Conservation (phyloP, 2,888 invertebrate species). For the Dolichomitus sp. region DNA sequence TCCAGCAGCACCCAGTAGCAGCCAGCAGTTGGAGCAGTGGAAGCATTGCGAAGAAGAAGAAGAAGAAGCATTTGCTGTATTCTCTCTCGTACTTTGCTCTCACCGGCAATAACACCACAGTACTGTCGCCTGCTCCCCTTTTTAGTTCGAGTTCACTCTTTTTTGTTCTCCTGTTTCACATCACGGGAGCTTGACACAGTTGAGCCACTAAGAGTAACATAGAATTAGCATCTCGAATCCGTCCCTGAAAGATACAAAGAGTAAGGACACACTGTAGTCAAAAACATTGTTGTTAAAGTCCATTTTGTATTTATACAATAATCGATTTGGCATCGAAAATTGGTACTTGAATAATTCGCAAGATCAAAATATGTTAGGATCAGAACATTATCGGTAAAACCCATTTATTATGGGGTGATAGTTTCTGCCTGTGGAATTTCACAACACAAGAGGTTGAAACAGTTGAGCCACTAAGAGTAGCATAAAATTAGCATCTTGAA, state of each 20-base stretch:
- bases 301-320: no score
- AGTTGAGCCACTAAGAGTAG: not conserved
- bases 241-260: not conserved
- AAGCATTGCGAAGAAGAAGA: conserved; percentile 46
- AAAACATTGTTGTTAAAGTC: not conserved
- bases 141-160: conserved; percentile 4
- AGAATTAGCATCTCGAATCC: not conserved
- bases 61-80: conserved; percentile 24
- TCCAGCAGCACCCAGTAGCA: conserved; percentile 55
- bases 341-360: no score
- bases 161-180: no score
- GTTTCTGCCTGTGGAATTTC: no score
- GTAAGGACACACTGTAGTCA: not conserved
- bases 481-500: not conserved
- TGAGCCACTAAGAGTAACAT: not conserved
- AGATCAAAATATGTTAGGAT: no score
- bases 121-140: conserved; percentile 42
- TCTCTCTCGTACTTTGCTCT: conserved; percentile 14
- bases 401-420: no score
- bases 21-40: conserved; percentile 44
- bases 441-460: not conserved
- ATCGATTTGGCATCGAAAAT: no score
- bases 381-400: no score
- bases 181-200: not conserved
- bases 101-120: conserved; percentile 9